Conservation (phyloP, 2,888 invertebrate species). For the Andrena hattorfiana region DNA sequence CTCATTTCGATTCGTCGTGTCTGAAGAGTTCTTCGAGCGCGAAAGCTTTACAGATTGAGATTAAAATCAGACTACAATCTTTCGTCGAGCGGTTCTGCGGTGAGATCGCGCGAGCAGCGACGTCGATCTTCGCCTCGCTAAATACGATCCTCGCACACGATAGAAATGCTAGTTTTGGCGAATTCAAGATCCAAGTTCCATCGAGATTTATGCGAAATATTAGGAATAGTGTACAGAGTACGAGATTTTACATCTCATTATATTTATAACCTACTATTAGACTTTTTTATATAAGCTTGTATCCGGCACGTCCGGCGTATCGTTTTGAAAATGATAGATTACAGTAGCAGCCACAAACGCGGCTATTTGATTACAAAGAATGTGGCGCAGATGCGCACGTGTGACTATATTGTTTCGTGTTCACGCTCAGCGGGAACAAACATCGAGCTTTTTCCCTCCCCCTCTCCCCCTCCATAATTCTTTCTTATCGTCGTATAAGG, state of each 20-base stretch:
- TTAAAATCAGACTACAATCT: constrained; percentile 22
- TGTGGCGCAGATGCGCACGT: constrained; percentile 30
- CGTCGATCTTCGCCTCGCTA: constrained; percentile 17
- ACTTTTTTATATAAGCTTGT: constrained; percentile 71
- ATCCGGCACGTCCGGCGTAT: constrained; percentile 49
- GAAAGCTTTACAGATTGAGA: constrained; percentile 10
- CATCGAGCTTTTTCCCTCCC: constrained; percentile 11
- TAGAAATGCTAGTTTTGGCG: constrained; percentile 28
- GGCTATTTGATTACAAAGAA: constrained; percentile 29
- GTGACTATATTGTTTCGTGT: constrained; percentile 43
- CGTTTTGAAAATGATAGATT: constrained; percentile 39
- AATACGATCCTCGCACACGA: constrained; percentile 1
- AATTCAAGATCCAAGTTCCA: constrained; percentile 28
- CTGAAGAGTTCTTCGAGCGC: neutral
- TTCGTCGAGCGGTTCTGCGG: constrained; percentile 9
- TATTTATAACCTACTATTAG: constrained; percentile 68
- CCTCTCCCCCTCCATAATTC: neutral
- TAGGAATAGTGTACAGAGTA: constrained; percentile 62
- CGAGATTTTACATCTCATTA: constrained; percentile 42
- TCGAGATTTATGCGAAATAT: constrained; percentile 27
- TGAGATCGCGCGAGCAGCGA: constrained; percentile 7
- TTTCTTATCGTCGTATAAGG: constrained; percentile 29
- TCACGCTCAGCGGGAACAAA: constrained; percentile 32
- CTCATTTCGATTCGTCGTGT: constrained; percentile 24
- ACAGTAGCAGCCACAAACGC: constrained; percentile 13